Evolutionary conservation across 2,888 invertebrate species (phyloP), one percentile per base, ranked within the genome.

Genomic region (Protonemura montana): DNA sequence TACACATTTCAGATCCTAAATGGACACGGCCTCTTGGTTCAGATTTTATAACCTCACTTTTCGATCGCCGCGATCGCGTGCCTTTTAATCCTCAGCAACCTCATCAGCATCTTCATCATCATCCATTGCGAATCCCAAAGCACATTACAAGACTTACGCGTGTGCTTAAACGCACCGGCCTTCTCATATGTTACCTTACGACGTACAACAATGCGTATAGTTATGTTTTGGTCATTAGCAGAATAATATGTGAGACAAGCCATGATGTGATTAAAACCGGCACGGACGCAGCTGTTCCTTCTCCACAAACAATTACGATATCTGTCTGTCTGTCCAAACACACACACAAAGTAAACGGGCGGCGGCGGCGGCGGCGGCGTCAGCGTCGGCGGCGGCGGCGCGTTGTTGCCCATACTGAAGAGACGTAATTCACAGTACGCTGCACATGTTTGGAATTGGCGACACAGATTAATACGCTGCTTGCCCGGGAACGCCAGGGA

Each of bases 261-360:
- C 84, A 76, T 83, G 84, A 59, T 59, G 76, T 59, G 84, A 84
- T 84, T 84, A 84, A 84, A 76, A 42, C 76, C 28, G 76, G 59
- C 84, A 84, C 84, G 84, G 29, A 59, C 84, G 26, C 84, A 84
- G 84, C 84, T 84, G 84, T 84, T 84, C n/a, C 76, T 76, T 76
- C 59, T 76, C 84, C 28, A 76, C 84, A 84, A 84, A 84, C 84
- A 84, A 84, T 84, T 84, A 84, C 84, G 84, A 82, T 82, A 82
- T 82, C 82, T 82, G 82, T 82, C 82, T 41, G 82, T 82, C 82
- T 35, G 84, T 42, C 82, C 26, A 41, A 26, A 28, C 78, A 78
- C 76, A 76, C n/a, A n/a, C 28, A 26, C 78, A 78, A 78, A 78
- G 78, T 78, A 28, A 30, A 81, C 81, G 81, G n/a, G n/a, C n/a